Evolutionary conservation across 92 coral and sea anemone species (phyloP).

Genomic region (Diadumene lineata): DNA sequence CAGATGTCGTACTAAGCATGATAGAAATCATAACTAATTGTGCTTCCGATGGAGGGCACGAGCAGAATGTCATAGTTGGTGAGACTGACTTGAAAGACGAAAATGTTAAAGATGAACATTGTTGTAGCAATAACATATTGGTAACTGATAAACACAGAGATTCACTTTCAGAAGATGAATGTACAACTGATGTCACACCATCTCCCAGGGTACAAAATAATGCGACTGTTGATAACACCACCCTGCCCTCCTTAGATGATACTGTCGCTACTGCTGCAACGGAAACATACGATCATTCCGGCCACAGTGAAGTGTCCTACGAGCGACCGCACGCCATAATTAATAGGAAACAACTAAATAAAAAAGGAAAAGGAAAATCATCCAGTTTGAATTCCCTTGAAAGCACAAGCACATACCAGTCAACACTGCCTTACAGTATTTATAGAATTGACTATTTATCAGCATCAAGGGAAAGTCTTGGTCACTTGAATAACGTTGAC

Average conservation of each 20-base stretch:
- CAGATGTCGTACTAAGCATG: neutral
- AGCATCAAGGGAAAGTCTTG: conserved; percentile 11
- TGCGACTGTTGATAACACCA: neutral
- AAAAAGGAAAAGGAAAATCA: conserved; percentile 5
- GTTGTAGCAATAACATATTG: too few relatives aligned
- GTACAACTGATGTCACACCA: neutral
- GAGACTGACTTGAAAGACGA: too few relatives aligned
- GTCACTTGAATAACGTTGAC: conserved; percentile 1
- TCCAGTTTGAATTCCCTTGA: conserved; percentile 12
- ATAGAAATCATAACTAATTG: too few relatives aligned
- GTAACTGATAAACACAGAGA: neutral
- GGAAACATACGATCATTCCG: neutral
- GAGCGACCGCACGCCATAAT: neutral
- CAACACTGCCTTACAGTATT: conserved; percentile 8
- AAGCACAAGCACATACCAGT: conserved; percentile 21
- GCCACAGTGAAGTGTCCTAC: neutral
- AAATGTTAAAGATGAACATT: too few relatives aligned
- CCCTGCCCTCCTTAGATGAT: neutral
- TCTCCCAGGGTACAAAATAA: neutral
- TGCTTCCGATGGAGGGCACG: too few relatives aligned
- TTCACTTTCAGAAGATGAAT: neutral
- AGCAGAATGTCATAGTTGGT: too few relatives aligned
- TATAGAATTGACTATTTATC: neutral
- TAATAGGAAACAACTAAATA: neutral
- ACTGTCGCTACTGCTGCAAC: neutral